phyloP scores from a whole-genome alignment of 1,140 invertebrate species.

The Callitettix versicolor region DNA sequence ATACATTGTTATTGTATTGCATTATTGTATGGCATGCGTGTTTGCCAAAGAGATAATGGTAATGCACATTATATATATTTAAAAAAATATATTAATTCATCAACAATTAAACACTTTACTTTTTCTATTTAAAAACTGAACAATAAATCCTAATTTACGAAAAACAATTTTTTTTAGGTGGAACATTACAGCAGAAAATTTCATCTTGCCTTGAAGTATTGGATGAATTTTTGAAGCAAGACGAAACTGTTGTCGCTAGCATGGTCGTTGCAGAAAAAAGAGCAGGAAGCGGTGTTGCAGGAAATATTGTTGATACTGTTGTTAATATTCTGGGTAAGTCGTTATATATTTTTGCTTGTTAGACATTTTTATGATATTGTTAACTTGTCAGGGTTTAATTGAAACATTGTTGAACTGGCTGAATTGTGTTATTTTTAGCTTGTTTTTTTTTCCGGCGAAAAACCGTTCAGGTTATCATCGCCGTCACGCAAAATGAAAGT shows the following conservation, averaged over 20 bases:
- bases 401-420: no score
- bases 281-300: constrained; percentile 38
- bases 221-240: constrained; percentile 55
- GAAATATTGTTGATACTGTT: constrained; percentile 51
- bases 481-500: no score
- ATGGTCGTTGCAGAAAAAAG: constrained; percentile 68
- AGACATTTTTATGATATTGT: no score
- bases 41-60: no score
- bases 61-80: no score
- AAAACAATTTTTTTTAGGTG: constrained; percentile 43
- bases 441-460: no score
- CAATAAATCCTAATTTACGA: background rate
- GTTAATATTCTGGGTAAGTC: constrained; percentile 47
- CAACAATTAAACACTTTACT: background rate
- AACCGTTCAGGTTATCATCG: no score
- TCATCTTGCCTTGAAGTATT: constrained; percentile 59
- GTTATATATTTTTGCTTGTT: background rate
- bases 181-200: constrained; percentile 75
- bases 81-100: no score
- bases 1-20: no score
- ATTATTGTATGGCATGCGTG: background rate
- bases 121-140: background rate
- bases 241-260: constrained; percentile 58
- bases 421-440: no score
- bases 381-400: no score